These are phyloP conservation scores for Pseudochirops corinnae DNA, from an alignment of 2,797 vertebrate genomes.

Conservation along the genomic window DNA sequence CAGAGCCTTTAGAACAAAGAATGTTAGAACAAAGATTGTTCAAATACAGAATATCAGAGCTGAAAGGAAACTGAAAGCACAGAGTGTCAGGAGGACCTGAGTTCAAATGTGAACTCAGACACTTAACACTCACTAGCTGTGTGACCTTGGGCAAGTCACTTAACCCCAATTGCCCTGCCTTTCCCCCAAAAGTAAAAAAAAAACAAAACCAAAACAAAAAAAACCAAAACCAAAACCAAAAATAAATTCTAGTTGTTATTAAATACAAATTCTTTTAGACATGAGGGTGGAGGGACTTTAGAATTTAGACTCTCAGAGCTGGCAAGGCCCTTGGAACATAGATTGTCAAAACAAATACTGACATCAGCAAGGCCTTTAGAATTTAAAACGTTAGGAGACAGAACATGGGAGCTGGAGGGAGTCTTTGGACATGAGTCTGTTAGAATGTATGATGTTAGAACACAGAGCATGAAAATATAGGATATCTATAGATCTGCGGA, in stretches of 20 bases:
- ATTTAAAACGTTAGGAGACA: background rate
- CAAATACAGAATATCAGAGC: background rate
- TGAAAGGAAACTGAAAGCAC: background rate
- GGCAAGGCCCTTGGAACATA: background rate
- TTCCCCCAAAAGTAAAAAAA: too few relatives aligned
- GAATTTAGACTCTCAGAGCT: background rate
- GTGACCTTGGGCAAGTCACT: too few relatives aligned
- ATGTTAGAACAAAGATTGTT: background rate
- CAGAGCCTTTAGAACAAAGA: background rate
- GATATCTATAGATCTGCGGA: background rate
- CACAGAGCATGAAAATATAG: background rate
- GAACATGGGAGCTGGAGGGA: background rate
- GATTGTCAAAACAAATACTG: background rate
- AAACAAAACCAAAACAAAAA: too few relatives aligned
- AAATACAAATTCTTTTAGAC: background rate
- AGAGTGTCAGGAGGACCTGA: background rate
- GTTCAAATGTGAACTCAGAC: too few relatives aligned
- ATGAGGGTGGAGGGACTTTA: background rate
- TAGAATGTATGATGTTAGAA: background rate
- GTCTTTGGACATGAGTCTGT: background rate
- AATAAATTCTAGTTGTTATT: background rate
- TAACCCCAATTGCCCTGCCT: too few relatives aligned
- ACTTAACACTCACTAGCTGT: too few relatives aligned
- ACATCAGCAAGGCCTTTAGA: background rate
- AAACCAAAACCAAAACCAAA: background rate